phyloP scores from a whole-genome alignment of 2,113 vertebrate genomes.

The Furnarius figulus region DNA sequence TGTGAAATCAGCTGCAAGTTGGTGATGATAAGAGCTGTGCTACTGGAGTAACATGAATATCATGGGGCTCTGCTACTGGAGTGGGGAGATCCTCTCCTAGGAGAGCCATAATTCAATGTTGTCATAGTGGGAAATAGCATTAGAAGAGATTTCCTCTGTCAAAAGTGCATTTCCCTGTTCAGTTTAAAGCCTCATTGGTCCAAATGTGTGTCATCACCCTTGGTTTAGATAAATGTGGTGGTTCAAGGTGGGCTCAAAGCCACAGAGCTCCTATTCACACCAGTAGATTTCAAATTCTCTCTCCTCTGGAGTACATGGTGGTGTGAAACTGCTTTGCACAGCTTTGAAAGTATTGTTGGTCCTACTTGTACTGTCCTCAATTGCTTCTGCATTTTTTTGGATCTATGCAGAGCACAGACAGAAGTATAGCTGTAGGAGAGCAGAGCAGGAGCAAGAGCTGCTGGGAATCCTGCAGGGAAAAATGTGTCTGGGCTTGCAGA shows the following conservation, averaged over 20 bases:
- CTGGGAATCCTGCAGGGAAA: neutral
- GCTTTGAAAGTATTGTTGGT: neutral
- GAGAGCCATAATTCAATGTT: neutral
- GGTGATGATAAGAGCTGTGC: neutral
- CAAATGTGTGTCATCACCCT: constrained; percentile 24
- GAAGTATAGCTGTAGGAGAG: neutral
- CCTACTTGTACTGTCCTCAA: neutral
- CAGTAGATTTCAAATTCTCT: neutral
- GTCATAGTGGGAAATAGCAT: neutral
- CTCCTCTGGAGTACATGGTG: rapidly evolving
- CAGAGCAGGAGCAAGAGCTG: neutral
- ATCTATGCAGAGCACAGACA: neutral
- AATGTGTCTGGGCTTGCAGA: neutral
- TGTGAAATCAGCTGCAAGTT: neutral
- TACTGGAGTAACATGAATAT: neutral
- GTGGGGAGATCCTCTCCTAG: neutral
- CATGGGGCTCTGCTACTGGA: neutral
- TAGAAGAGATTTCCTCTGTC: neutral
- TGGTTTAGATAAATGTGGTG: neutral
- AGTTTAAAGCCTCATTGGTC: neutral
- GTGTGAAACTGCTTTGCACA: neutral
- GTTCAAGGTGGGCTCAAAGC: constrained; percentile 8
- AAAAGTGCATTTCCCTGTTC: neutral
- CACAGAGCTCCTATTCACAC: neutral
- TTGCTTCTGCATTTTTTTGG: neutral